Base-by-base conservation (phyloP, 2,888 invertebrate species). In the Hirtodrosophila histrioides region DNA sequence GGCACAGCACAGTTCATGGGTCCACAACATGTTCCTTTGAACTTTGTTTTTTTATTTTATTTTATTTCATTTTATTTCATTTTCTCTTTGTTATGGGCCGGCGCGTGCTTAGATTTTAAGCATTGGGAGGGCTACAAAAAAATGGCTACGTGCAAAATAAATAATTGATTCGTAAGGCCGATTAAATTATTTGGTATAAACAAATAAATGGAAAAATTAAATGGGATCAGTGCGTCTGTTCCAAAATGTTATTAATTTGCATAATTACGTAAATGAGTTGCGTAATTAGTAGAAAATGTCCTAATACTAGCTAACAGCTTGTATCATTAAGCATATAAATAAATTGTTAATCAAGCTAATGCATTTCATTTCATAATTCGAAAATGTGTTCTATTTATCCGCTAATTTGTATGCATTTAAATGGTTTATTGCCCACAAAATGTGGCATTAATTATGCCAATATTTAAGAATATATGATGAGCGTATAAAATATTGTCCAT, bases 261-360 rank as follows among this genome's bases (percentile, higher is more conserved):
- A 85, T 85, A 82, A 82, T 82, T 76, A 78, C 65, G 68, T 58
- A 75, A 82, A 85, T 72, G 79, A 69, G 71, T 75, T 68, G 74
- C 45, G 67, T 78, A 82, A 82, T 85, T 85, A 74, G 74, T 63
- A 51, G 29, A 64, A 75, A 71, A 50, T 31, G 1, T 2, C 2
- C 29, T 17, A 66, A 33, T 24, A 50, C 24, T 40, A 50, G 44
- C 27, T 56, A 35, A 33, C 49, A 54, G 45, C 45, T 54, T 7
- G 31, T 9, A 45, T 60, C 53, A 45, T 57, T 56, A 53, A 33
- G 54, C 45, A 43, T 24, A 54, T 66, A 40, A 75, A 54, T 66
- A 40, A 75, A 72, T 77, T 68, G 67, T 80, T 80, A 75, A 80
- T 80, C 54, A 69, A 61, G 61, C 84, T 77, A 77, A 72, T 72